Conservation (phyloP, 30 jellyfish, hydroid and myxozoan genomes). For the Cassiopea xamachana region DNA sequence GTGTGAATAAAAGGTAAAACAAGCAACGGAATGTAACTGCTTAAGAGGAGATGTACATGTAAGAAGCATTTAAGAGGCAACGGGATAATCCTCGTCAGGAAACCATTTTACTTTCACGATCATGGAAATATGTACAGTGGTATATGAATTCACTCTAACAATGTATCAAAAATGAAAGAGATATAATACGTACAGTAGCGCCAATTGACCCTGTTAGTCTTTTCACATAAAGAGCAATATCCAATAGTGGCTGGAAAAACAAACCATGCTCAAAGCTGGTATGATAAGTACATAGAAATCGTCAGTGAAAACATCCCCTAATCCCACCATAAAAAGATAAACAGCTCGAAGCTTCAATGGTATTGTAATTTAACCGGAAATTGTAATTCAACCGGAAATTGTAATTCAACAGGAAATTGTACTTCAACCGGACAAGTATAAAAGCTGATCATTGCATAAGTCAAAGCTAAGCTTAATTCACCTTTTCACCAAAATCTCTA, state of each 20-base stretch:
- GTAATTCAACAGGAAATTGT: neutral
- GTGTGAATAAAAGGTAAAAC: no score
- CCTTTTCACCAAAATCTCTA: no score
- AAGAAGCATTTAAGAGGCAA: no score
- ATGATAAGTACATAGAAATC: neutral
- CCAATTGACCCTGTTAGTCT: constrained; percentile 85
- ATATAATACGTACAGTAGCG: constrained; percentile 49
- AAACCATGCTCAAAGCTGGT: neutral
- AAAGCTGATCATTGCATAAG: no score
- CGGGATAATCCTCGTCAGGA: no score
- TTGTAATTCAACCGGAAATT: neutral
- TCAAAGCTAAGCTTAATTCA: no score
- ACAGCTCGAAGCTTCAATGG: neutral
- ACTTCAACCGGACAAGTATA: neutral
- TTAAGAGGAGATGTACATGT: no score
- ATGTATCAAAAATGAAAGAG: neutral
- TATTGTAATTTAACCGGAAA: neutral
- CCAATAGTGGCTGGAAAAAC: constrained; percentile 86
- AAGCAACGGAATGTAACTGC: no score
- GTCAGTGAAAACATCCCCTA: neutral
- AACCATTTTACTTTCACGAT: neutral
- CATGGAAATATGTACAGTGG: neutral
- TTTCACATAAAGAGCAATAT: constrained; percentile 83
- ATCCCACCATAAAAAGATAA: neutral
- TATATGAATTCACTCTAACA: neutral